Conservation (phyloP, 2,888 invertebrate species). For the Trichacis sp. region DNA sequence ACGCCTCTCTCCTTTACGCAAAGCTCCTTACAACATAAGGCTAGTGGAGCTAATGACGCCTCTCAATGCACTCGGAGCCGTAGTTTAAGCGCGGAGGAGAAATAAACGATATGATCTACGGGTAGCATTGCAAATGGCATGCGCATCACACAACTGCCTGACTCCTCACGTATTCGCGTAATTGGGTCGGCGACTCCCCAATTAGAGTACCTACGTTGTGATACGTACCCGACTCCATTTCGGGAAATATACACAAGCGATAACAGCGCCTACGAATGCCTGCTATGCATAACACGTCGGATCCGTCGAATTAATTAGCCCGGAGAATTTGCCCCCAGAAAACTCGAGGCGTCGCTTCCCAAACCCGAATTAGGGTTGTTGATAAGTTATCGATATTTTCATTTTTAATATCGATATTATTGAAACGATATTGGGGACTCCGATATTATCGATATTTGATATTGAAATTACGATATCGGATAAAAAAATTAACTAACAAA, state of each 20-base stretch:
- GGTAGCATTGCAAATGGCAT: conserved; percentile 29
- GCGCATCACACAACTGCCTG: conserved; percentile 33
- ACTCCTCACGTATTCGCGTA: conserved; percentile 43
- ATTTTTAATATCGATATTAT: too few relatives aligned
- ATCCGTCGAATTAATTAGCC: conserved; percentile 43
- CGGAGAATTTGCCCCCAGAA: conserved; percentile 29
- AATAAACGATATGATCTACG: conserved; percentile 14
- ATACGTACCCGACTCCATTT: conserved; percentile 30
- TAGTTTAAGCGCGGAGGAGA: conserved; percentile 7
- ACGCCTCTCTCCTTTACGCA: too few relatives aligned
- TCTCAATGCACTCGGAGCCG: background rate
- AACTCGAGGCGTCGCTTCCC: conserved; percentile 32
- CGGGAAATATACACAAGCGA: conserved; percentile 43
- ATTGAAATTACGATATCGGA: too few relatives aligned
- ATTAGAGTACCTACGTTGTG: conserved; percentile 37
- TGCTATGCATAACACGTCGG: conserved; percentile 42
- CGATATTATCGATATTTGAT: too few relatives aligned
- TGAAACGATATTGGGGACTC: too few relatives aligned
- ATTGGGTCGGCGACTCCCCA: conserved; percentile 42
- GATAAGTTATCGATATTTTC: too few relatives aligned
- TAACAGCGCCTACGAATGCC: conserved; percentile 37
- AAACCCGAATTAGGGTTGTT: too few relatives aligned
- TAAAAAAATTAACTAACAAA: too few relatives aligned
- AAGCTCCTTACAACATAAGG: background rate
- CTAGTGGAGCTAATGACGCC: background rate